A percentile compares a stretch with the other conserved stretches of the same genome.
phyloP scores from a whole-genome alignment of 2,888 invertebrate species.

The Antitype chi region DNA sequence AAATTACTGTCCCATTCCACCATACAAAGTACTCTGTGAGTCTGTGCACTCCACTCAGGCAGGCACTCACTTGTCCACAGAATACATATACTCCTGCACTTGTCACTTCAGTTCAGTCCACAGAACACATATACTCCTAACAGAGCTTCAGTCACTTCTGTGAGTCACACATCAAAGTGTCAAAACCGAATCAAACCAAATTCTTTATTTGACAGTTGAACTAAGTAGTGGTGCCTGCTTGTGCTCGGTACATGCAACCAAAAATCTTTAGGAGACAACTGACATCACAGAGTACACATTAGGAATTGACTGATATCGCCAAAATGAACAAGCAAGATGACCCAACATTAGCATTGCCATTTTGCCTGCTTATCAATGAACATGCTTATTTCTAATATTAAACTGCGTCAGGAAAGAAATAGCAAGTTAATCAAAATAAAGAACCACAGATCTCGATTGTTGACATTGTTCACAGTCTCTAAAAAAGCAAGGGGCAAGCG shows the following conservation, averaged over 20 bases:
- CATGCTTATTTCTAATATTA: too few species aligned
- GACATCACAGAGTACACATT: too few species aligned
- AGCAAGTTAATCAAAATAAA: background rate
- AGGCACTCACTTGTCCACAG: too few species aligned
- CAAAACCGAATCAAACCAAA: too few species aligned
- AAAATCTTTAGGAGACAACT: background rate
- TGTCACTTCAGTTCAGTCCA: too few species aligned
- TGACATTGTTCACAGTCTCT: background rate
- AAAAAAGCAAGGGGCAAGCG: background rate
- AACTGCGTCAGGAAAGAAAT: background rate
- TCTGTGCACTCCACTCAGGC: too few species aligned
- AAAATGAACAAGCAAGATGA: background rate
- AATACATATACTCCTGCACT: too few species aligned
- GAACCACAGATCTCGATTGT: background rate
- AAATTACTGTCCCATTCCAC: conserved; percentile 5
- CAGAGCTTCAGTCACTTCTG: too few species aligned
- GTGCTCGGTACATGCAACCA: background rate
- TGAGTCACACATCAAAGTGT: too few species aligned
- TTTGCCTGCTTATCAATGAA: background rate
- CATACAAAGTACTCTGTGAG: too few species aligned
- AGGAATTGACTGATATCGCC: too few species aligned
- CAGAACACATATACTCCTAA: too few species aligned
- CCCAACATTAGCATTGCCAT: background rate
- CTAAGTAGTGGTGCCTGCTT: background rate
- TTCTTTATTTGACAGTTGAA: background rate